These are phyloP conservation scores for Taenaris catops DNA, from an alignment of 2,888 invertebrate species.

Conservation along the genomic window DNA sequence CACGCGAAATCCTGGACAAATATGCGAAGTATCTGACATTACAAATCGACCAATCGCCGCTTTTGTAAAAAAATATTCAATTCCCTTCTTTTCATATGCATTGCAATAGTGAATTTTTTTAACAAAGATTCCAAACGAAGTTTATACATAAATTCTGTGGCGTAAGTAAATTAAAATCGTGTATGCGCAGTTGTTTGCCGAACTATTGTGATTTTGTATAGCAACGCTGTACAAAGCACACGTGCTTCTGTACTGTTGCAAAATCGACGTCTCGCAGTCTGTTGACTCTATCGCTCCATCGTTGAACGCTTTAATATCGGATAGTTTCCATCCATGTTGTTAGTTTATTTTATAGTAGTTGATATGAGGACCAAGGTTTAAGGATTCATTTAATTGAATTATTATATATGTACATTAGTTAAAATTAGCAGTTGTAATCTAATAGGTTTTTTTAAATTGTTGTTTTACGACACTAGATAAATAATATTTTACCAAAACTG, in stretches of 20 bases:
- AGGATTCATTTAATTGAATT: no score
- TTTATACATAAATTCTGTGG: slow-evolving; percentile 3
- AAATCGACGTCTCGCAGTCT: not conserved
- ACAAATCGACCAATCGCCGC: not conserved
- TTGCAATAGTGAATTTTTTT: slow-evolving; percentile 2
- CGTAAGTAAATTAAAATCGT: slow-evolving; percentile 7
- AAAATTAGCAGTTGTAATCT: no score
- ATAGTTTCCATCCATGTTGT: no score
- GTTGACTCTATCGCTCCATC: not conserved
- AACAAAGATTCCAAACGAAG: slow-evolving; percentile 1
- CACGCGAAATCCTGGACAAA: no score
- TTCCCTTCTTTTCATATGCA: not conserved
- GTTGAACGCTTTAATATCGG: no score
- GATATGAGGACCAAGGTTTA: no score
- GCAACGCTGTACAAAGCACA: not conserved
- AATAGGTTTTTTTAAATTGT: no score
- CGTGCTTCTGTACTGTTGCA: not conserved
- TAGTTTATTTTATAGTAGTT: no score
- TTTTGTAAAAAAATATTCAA: not conserved
- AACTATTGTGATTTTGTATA: slow-evolving; percentile 4
- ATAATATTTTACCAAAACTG: no score
- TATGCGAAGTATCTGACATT: no score
- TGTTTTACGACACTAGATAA: no score
- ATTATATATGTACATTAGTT: no score
- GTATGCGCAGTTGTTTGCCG: not conserved